Percentiles rank a stretch among this genome's conserved stretches.
These are phyloP conservation scores for Oopsacas minuta DNA, from an alignment of 37 sponge, comb jelly and placozoan species.

Conservation along the genomic window DNA sequence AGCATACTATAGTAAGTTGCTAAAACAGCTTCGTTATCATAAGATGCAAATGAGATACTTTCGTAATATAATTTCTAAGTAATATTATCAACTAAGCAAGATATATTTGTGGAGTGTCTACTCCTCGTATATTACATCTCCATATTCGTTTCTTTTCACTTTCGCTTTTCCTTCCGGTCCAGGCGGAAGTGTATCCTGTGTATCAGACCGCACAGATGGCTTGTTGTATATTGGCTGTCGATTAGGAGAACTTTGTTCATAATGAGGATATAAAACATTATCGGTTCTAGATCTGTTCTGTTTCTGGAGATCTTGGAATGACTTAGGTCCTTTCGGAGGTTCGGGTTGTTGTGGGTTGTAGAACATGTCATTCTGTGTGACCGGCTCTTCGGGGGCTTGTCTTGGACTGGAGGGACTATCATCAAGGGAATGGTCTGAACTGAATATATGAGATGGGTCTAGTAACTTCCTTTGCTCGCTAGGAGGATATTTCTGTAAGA, in stretches of 20 bases:
- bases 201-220: not conserved
- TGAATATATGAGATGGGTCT: not conserved
- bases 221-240: not conserved
- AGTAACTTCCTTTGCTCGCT: not conserved
- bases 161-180: not conserved
- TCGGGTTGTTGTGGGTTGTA: not conserved
- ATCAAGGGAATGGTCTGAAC: not conserved
- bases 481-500: not conserved
- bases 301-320: not conserved
- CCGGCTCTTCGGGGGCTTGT: not conserved
- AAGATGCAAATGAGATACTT: not conserved
- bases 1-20: not conserved
- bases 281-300: not conserved
- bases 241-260: not conserved
- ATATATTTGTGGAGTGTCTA: not conserved
- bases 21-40: not conserved
- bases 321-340: not conserved
- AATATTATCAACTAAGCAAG: not conserved
- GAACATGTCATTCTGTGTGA: not conserved
- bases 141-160: constrained; percentile 16
- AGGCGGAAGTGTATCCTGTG: not conserved
- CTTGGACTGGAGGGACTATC: not conserved
- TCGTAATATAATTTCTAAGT: not conserved
- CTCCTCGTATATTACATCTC: constrained; percentile 8
- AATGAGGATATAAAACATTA: not conserved